Percentiles rank a stretch among this genome's conserved stretches.
These are phyloP conservation scores for Corythornis madagascariensis DNA, from an alignment of 2,113 vertebrate genomes.

Conservation along the genomic window DNA sequence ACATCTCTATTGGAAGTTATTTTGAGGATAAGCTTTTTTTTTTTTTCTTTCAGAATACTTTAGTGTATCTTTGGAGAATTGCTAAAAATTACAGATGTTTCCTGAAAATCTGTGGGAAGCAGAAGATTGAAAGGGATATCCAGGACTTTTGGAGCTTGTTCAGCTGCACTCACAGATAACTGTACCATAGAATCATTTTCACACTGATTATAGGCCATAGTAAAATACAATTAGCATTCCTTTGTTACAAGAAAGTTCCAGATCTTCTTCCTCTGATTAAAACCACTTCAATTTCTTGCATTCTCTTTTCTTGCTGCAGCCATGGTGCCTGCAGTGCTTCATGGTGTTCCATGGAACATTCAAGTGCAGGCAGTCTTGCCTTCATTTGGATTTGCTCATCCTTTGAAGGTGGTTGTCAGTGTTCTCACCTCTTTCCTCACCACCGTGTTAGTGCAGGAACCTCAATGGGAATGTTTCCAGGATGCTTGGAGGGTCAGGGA, in stretches of 20 bases:
- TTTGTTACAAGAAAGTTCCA: neutral
- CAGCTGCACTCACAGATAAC: neutral
- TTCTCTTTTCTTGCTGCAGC: neutral
- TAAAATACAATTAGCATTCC: neutral
- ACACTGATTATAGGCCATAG: neutral
- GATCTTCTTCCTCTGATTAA: neutral
- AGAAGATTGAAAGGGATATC: accelerated
- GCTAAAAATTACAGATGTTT: neutral
- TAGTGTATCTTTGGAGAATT: neutral
- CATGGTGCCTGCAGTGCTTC: neutral
- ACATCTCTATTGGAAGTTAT: neutral
- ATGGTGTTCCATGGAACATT: neutral
- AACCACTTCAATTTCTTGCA: neutral
- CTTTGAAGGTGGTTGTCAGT: neutral
- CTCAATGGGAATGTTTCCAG: neutral
- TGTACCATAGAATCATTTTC: neutral
- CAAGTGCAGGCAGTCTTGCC: neutral
- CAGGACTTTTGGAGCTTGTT: neutral
- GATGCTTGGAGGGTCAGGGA: neutral
- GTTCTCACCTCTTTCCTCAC: neutral
- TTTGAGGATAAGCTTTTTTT: neutral
- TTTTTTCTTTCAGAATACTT: neutral
- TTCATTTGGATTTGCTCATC: neutral
- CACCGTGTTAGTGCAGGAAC: neutral
- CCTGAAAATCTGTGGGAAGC: neutral